A percentile compares a stretch with the other conserved stretches of the same genome.
These are phyloP conservation scores for Sinocyclocheilus grahami DNA, from an alignment of 2,113 vertebrate genomes.

Conservation along the genomic window DNA sequence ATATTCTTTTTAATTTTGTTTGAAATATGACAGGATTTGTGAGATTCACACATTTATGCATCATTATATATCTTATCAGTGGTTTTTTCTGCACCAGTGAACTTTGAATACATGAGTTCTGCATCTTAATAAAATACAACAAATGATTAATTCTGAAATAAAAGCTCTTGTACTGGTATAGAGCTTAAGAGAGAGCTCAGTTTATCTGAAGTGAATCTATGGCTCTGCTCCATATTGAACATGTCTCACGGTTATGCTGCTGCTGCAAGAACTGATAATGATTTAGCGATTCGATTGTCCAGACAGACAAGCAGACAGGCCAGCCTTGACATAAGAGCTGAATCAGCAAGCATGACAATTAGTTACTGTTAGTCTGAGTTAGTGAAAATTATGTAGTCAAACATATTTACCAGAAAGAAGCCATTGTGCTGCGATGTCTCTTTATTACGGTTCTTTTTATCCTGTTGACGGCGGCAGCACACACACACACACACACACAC, in stretches of 20 bases:
- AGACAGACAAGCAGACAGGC: slow-evolving; percentile 17
- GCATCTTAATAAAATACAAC: background rate
- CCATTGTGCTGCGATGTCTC: slow-evolving; percentile 59
- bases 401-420: slow-evolving; percentile 63
- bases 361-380: slow-evolving; percentile 20
- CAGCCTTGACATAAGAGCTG: background rate
- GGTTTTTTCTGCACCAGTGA: background rate
- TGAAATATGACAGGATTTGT: background rate
- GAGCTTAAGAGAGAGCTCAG: background rate
- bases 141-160: background rate
- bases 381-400: slow-evolving; percentile 50
- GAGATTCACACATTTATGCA: background rate
- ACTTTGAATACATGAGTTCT: background rate
- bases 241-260: background rate
- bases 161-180: background rate
- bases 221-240: background rate
- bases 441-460: slow-evolving; percentile 62
- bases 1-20: background rate
- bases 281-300: background rate
- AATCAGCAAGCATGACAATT: slow-evolving; percentile 8
- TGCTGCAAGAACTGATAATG: background rate
- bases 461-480: slow-evolving; percentile 50
- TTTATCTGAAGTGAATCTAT: background rate
- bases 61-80: background rate
- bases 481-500: slow-evolving; percentile 21